phyloP scores from a whole-genome alignment of 2,113 vertebrate genomes.

The Euleptes europaea region DNA sequence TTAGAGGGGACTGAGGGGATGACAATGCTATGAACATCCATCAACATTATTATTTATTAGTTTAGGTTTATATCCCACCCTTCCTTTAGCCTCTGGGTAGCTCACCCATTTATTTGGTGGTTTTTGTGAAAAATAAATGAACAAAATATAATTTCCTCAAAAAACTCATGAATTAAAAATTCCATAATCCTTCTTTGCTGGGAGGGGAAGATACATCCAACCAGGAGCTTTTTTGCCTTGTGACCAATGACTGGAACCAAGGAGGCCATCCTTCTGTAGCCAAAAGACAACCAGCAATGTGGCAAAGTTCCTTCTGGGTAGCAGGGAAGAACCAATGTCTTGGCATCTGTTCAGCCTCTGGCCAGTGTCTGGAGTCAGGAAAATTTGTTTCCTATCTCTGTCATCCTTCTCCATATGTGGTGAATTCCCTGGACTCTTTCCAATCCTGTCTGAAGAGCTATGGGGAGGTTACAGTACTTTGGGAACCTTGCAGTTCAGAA shows the following conservation, averaged over 20 bases:
- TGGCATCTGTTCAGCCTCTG: too few relatives aligned
- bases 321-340: too few relatives aligned
- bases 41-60: background rate
- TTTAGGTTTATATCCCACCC: background rate
- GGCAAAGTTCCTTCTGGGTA: too few relatives aligned
- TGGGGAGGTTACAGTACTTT: background rate
- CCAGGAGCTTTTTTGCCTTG: too few relatives aligned
- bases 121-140: background rate
- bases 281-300: too few relatives aligned
- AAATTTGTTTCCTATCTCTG: background rate
- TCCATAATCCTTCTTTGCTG: too few relatives aligned
- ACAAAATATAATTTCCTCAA: background rate
- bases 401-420: background rate
- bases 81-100: too few relatives aligned
- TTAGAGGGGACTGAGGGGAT: background rate
- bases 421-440: background rate
- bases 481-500: background rate
- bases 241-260: too few relatives aligned
- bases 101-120: background rate
- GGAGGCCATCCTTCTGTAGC: too few relatives aligned
- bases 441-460: too few relatives aligned
- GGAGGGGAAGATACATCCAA: too few relatives aligned
- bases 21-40: background rate
- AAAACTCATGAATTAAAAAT: background rate
- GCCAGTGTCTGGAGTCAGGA: too few relatives aligned